Base-by-base conservation (phyloP, 1,140 invertebrate species). In the Drosophila leontia region DNA sequence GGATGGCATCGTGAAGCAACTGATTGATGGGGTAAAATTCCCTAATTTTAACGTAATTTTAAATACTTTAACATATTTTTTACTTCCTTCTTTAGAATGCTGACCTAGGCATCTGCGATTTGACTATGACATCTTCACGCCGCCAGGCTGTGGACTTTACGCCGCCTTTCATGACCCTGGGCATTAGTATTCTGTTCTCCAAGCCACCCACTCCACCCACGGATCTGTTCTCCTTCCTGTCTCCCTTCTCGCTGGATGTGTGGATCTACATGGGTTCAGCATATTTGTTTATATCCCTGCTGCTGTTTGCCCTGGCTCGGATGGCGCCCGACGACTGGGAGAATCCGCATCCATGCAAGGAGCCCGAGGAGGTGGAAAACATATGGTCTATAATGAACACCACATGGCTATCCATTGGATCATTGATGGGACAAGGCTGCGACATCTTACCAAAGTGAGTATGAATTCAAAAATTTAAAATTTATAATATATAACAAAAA, bases 231-330 rank as follows among this genome's bases (percentile, higher is more conserved):
- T 97, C 97, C 0, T 99, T 99, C 91, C 93, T 98, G 51, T 95
- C 95, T 15, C 98, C 98, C 3, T 95, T 99, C 63, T 97, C 97
- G 4, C 93, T 97, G 9, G 96, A 98, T 84, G 98, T 99, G 15
- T 99, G 98, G 98, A 95, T 99, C 72, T 98, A 97, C 92, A 98
- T 98, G 95, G 96, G 96, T 0, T 96, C 96, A 0, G 97, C 97
- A 11, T 98, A 97, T 93, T 93, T 99, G 41, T 95, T 96, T 29
- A 96, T 99, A 41, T 98, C 97, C 1, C 88, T 97, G 39, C 93
- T 98, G 50, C 94, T 99, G n/a, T 98, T 96, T 83, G 92, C 98
- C 7, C 63, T 91, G 92, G 93, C 87, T 5, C 96, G 97, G 91
- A 94, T 98, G 78, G 95, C 96, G 23, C 97, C 97, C 0, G 96